Evolutionary conservation across 2,113 vertebrate species (phyloP).

Genomic region (Hippocampus abdominalis): DNA sequence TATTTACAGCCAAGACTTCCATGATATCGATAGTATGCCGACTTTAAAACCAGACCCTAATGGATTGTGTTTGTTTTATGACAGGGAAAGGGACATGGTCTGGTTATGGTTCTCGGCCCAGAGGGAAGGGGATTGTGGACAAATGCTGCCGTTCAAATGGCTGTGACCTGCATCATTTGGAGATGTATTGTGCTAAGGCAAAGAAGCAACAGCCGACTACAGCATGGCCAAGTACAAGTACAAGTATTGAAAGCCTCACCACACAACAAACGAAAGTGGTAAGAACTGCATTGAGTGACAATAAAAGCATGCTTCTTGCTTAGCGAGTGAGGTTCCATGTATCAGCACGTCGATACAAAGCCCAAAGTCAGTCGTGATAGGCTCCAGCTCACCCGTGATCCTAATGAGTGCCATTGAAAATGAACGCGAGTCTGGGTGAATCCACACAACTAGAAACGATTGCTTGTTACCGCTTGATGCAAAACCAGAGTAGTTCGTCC

Average conservation of each 20-base stretch:
- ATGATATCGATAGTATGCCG: too few relatives aligned
- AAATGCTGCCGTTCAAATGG: slow-evolving; percentile 50
- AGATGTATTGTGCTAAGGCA: slow-evolving; percentile 61
- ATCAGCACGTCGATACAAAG: too few relatives aligned
- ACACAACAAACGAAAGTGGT: slow-evolving; percentile 18
- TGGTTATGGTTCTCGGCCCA: slow-evolving; percentile 49
- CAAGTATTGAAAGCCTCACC: background rate
- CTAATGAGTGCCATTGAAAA: too few relatives aligned
- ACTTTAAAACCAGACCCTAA: background rate
- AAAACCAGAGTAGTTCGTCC: too few relatives aligned
- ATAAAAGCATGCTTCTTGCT: background rate
- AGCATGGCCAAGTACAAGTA: slow-evolving; percentile 13
- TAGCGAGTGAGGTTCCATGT: too few relatives aligned
- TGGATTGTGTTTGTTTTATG: background rate
- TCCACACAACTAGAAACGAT: too few relatives aligned
- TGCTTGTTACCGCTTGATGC: too few relatives aligned
- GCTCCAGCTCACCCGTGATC: too few relatives aligned
- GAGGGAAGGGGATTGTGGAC: slow-evolving; percentile 61
- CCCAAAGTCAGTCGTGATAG: too few relatives aligned
- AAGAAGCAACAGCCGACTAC: slow-evolving; percentile 25
- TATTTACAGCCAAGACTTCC: too few relatives aligned
- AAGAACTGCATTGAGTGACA: background rate
- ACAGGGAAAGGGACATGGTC: slow-evolving; percentile 56
- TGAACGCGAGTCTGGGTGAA: too few relatives aligned
- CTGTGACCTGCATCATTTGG: slow-evolving; percentile 61